Evolutionary conservation across 2,797 vertebrate species (phyloP), one percentile per base, ranked within the genome.

Genomic region (Discoglossus pictus): DNA sequence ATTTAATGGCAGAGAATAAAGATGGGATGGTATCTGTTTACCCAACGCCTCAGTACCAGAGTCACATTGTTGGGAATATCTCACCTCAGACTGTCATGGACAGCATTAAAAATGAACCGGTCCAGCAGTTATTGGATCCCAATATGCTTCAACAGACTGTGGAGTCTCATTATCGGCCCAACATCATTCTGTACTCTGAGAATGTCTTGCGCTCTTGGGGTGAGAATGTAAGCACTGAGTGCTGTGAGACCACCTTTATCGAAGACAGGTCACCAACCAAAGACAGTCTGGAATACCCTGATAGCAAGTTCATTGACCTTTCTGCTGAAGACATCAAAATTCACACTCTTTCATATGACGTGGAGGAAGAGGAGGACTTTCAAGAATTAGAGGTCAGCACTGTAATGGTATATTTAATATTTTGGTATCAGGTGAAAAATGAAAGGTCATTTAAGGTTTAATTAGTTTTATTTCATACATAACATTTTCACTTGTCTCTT

Each of bases 161-260:
- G 59, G 92, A 93, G 25, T 85, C 92, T 52, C 83, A 80, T 74
- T 92, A 90, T 73, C 82, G 85, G 4, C 87, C 93, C 20, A 90
- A 92, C 59, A 89, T 96, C 79, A 88, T 98, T 59, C 85, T 95
- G 51, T 95, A 92, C 77, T 93, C 93, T 0, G 93, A 96, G 69
- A 88, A 86, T 0, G 4, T 93, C 64, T 80, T 97, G 73, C 85
- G 80, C 13, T 87, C 90, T 0, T 84, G 94, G 92, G 92, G 92
- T 0, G 88, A 96, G 20, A 79, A 77, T 12, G 0, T 86, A 53
- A 75, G 80, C 6, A 59, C 86, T 0, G 93, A 95, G 74, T 94
- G 91, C 84, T 97, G 95, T 0, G 95, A 97, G 76, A 97, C 95
- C 15, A 96, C 95, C 40, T 98, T 98, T 83, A 97, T 95, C 0